A percentile compares a stretch with the other conserved stretches of the same genome.
Conservation (phyloP, 2,113 vertebrate species). For the Meleagris gallopavo region DNA sequence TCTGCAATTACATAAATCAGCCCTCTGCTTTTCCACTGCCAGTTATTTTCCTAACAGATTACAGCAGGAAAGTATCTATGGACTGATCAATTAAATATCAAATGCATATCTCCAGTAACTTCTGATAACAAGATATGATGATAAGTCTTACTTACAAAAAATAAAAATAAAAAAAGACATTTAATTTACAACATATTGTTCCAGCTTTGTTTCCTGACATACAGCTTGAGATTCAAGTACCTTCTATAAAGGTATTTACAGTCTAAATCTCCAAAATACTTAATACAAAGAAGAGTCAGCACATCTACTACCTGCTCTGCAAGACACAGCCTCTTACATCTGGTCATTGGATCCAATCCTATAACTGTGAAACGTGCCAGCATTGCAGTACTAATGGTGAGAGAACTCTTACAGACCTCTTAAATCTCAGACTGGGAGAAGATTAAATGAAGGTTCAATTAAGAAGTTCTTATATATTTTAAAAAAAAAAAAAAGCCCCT, state of each 20-base stretch:
- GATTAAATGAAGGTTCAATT: neutral
- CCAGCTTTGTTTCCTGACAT: neutral
- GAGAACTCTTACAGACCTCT: neutral
- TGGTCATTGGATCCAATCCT: neutral
- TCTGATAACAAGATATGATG: neutral
- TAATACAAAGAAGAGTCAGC: neutral
- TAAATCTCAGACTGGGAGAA: neutral
- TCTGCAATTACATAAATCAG: constrained; percentile 26
- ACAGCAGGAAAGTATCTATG: neutral
- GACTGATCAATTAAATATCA: constrained; percentile 13
- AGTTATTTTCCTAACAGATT: constrained; percentile 6
- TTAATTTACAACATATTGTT: neutral
- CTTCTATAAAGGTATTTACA: neutral
- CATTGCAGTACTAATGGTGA: neutral
- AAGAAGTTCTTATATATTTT: neutral
- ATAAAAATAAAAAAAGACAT: neutral
- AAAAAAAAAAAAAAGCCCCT: neutral
- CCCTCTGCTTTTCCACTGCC: constrained; percentile 12
- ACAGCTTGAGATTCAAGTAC: neutral
- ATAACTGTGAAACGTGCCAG: neutral
- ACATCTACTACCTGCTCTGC: neutral
- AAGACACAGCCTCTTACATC: neutral
- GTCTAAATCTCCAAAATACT: neutral
- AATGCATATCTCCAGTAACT: neutral
- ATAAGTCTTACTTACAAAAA: neutral